Percentiles rank a stretch among this genome's conserved stretches.
Conservation (phyloP, 2,888 invertebrate species). For the Cataglyphis altisquamis region DNA sequence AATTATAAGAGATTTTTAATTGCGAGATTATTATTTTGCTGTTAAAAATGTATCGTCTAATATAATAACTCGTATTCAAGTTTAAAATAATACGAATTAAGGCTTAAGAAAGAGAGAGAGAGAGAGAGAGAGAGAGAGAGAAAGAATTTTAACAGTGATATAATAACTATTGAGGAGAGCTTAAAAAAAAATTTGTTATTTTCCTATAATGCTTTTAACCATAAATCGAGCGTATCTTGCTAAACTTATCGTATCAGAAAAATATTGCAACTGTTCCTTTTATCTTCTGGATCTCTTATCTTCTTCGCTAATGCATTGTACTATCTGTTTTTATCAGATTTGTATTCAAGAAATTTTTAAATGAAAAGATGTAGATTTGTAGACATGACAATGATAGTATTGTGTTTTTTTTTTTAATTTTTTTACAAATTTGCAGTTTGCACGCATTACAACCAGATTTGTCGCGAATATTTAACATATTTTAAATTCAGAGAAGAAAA, state of each 20-base stretch:
- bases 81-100: not conserved
- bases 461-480: constrained; percentile 12
- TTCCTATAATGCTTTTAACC: not conserved
- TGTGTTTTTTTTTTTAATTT: not conserved
- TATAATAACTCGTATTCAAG: not conserved
- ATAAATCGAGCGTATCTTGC: constrained; percentile 1
- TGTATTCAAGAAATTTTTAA: constrained; percentile 20
- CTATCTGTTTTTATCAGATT: constrained; percentile 20
- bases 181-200: not conserved
- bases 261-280: not conserved
- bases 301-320: constrained; percentile 6
- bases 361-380: constrained; percentile 30
- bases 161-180: not conserved
- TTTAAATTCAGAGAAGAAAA: not conserved
- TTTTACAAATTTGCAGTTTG: not conserved
- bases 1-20: not conserved
- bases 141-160: not conserved
- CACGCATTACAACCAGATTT: not conserved
- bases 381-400: constrained; percentile 4
- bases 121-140: not conserved
- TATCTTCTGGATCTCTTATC: not conserved
- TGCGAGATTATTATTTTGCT: not conserved
- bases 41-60: not conserved
- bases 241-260: not conserved
- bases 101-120: not conserved